Conservation (phyloP, 2,113 vertebrate species). For the Catharus bicknelli region DNA sequence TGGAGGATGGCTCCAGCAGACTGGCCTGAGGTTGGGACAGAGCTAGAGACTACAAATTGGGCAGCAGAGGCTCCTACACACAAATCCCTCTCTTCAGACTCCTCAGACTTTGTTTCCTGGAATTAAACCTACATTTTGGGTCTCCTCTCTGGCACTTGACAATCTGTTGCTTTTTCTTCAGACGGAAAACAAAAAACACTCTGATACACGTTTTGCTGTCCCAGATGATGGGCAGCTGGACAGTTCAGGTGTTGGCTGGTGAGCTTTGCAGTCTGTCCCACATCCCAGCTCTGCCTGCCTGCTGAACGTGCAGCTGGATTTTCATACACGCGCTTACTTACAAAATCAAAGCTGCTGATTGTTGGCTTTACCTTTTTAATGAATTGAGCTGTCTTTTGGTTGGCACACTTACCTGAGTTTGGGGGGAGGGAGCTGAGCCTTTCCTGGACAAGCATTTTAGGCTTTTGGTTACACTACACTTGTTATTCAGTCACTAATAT, state of each 20-base stretch:
- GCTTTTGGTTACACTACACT: neutral
- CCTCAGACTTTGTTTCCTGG: neutral
- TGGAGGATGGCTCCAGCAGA: neutral
- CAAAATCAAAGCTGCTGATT: neutral
- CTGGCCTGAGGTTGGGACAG: neutral
- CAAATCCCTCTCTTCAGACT: neutral
- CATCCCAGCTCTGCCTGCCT: neutral
- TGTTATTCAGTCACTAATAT: neutral
- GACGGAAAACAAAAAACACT: neutral
- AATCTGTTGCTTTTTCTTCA: neutral
- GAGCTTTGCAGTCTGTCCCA: neutral
- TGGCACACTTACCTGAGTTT: neutral
- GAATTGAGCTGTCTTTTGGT: neutral
- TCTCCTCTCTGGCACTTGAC: neutral
- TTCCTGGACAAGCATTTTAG: neutral
- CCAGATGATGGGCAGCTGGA: neutral
- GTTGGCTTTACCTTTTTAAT: neutral
- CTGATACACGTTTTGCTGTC: rapidly evolving
- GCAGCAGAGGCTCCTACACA: neutral
- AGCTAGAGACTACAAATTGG: neutral
- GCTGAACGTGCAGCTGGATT: neutral
- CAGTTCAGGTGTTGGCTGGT: neutral
- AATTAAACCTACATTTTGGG: neutral
- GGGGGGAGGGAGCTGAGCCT: neutral
- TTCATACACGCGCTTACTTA: neutral